phyloP scores from a whole-genome alignment of 1,140 invertebrate species.

The Drosophila teissieri region DNA sequence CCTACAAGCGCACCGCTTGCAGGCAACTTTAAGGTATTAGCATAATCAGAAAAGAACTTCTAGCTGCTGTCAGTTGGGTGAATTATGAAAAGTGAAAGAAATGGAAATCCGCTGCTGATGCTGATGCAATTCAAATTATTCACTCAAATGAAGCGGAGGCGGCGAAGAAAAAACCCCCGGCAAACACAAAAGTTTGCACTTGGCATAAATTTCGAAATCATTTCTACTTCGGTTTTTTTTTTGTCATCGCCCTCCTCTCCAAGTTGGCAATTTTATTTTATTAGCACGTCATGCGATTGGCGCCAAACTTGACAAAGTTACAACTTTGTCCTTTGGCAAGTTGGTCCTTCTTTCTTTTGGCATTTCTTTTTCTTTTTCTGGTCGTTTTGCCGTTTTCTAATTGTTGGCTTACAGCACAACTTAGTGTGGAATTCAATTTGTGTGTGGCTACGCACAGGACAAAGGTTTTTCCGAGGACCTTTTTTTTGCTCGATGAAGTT shows the following conservation, averaged over 20 bases:
- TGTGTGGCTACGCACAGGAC: constrained; percentile 28
- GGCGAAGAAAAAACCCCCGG: constrained; percentile 10
- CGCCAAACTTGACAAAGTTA: constrained; percentile 81
- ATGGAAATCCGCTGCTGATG: constrained; percentile 53
- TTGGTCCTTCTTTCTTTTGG: constrained; percentile 35
- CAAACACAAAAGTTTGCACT: constrained; percentile 81
- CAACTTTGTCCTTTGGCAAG: constrained; percentile 65
- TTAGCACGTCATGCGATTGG: constrained; percentile 81
- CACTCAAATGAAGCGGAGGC: constrained; percentile 76
- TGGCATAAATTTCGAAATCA: constrained; percentile 70
- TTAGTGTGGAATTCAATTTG: constrained; percentile 81
- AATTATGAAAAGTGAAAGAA: constrained; percentile 60
- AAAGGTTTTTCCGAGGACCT: constrained; percentile 6
- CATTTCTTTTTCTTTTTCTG: constrained; percentile 51
- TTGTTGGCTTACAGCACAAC: constrained; percentile 79
- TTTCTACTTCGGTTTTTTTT: constrained; percentile 2
- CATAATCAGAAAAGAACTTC: constrained; percentile 63
- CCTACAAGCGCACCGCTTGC: neutral
- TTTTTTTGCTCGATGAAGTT: constrained; percentile 59
- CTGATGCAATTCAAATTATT: constrained; percentile 81
- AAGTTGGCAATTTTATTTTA: constrained; percentile 71
- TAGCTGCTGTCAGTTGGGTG: constrained; percentile 57
- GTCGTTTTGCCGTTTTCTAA: constrained; percentile 80
- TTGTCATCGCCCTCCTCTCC: neutral
- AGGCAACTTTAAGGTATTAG: constrained; percentile 67